phyloP scores from a whole-genome alignment of 2,797 vertebrate species.

The Poeciliopsis turneri region DNA sequence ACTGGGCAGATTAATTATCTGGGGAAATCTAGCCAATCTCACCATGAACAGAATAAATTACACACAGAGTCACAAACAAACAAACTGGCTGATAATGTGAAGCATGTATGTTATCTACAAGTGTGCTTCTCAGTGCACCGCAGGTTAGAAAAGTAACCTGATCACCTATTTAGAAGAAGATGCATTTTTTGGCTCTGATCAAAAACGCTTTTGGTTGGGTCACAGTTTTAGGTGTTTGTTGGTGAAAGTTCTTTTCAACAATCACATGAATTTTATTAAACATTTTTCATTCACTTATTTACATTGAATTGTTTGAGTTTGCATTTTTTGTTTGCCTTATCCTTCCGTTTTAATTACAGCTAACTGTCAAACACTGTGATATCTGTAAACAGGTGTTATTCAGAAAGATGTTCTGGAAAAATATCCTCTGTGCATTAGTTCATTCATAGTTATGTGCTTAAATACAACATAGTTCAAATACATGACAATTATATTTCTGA shows the following conservation, averaged over 20 bases:
- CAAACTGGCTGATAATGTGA: not conserved
- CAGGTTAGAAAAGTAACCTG: not conserved
- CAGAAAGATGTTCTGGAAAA: not conserved
- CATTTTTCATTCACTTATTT: not conserved
- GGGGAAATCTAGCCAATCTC: not conserved
- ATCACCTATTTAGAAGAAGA: not conserved
- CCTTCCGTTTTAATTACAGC: not conserved
- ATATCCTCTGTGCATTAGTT: not conserved
- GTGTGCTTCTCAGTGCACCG: not conserved
- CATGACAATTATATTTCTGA: not conserved
- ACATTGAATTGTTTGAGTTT: not conserved
- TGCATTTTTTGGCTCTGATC: constrained; percentile 3
- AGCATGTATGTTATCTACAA: not conserved
- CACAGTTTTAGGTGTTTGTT: not conserved
- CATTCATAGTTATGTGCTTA: not conserved
- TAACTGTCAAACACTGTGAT: not conserved
- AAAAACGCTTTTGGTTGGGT: not conserved
- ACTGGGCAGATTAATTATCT: not conserved
- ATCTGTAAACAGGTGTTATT: not conserved
- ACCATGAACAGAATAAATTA: not conserved
- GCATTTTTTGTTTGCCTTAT: not conserved
- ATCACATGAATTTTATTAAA: not conserved
- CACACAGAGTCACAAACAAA: constrained; percentile 4
- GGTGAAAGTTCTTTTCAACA: not conserved
- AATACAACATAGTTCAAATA: not conserved